Base-by-base conservation (phyloP, 2,797 vertebrate genomes). In the Cercopithecus hamlyni region DNA sequence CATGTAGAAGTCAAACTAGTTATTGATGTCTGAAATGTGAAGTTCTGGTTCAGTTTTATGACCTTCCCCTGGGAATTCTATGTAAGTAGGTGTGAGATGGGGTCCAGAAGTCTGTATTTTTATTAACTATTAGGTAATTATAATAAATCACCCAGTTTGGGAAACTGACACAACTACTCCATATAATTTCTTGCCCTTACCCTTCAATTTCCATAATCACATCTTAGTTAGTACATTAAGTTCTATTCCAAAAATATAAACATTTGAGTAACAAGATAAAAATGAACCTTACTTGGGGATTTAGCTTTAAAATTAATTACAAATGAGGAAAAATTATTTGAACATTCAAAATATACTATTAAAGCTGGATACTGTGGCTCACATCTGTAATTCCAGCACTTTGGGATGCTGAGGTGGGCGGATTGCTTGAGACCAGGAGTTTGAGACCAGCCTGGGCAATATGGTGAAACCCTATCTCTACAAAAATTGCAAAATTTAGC, bases 211-310 rank as follows among this genome's bases (percentile, higher is more conserved):
- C 9, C 76, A 36, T 84, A 45, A 36, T 77, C 45, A 83, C 24
- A 41, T 84, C 45, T 96, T 79, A 50, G 24, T 89, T 45, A 45
- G 45, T 45, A 50, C 5, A 70, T 88, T 93, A 91, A 87, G 24
- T 75, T 1, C 30, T 88, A 2, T 94, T 93, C n/a, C 22, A 75
- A 84, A 96, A 88, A 33, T 79, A 43, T 24, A 81, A 70, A 33
- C 41, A 96, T 93, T 93, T 97, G 36, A 96, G 27, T 87, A 75
- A 92, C 84, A n/a, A 94, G 61, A 36, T 85, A 92, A 96, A 97
- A 85, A 45, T 90, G 84, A 94, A 96, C 15, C 73, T 96, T 45
- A 76, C 15, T 45, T 96, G 41, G 67, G 36, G 6, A 70, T 72
- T 84, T 96, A 93, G 33, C n/a, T 88, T 96, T 94, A 86, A 92